Base-by-base conservation (phyloP, 2,888 invertebrate species). In the Adelognathus sp. region DNA sequence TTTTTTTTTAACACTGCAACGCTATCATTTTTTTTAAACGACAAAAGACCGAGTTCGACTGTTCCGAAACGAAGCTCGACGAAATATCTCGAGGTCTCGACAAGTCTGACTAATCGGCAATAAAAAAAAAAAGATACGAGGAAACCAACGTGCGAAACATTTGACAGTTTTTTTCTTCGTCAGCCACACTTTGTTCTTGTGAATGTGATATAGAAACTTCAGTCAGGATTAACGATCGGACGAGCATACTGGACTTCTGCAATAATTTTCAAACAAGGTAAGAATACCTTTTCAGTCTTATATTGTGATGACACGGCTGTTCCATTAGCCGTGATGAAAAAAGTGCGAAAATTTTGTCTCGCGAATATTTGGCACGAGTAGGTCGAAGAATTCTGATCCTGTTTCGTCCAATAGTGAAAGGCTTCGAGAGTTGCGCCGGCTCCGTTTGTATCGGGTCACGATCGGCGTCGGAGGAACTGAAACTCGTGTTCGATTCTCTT, bases 351-450 rank as follows among this genome's bases (percentile, higher is more conserved):
- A 33, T 33, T 5, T 18, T 54, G 29, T 4, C 36, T 41, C 16
- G 39, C 36, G 21, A 33, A 50, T 36, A 54, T 64, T 64, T 36
- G 52, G 27, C 61, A 33, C 60, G 60, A 79, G 79, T 79, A 79
- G 79, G 75, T 79, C 79, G 74, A 74, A 79, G 70, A 71, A 79
- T 79, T 79, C 79, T 71, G 70, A 75, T 79, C 74, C 74, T 70
- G 79, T 74, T 79, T n/a, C 60, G 79, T 79, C 79, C 74, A 60
- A 74, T 70, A 79, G 79, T 79, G 79, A 79, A 79, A 79, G 79
- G 79, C 79, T 75, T 61, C 60, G 63, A 50, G 44, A 56, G 56
- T 16, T 44, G 61, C 36, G 44, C 71, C n/a, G n/a, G n/a, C n/a
- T n/a, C n/a, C n/a, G n/a, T n/a, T n/a, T n/a, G n/a, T n/a, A n/a